These are phyloP conservation scores for Ornithoptera alexandrae DNA, from an alignment of 2,888 invertebrate genomes.

Conservation along the genomic window DNA sequence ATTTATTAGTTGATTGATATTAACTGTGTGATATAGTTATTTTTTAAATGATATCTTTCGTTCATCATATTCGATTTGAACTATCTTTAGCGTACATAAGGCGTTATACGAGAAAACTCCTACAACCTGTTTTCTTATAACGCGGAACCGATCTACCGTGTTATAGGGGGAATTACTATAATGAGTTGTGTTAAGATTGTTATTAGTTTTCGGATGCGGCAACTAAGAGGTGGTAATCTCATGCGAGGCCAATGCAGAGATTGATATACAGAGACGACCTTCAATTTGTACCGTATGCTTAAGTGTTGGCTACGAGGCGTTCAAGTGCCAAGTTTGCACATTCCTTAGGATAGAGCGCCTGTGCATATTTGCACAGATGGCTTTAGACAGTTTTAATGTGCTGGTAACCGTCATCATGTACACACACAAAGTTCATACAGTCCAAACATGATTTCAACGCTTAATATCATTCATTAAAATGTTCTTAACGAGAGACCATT, in stretches of 20 bases:
- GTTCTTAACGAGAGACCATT: too few relatives aligned
- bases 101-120: too few relatives aligned
- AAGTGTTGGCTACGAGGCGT: slow-evolving; percentile 2
- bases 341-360: background rate
- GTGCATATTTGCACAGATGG: slow-evolving; percentile 20
- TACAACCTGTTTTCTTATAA: too few relatives aligned
- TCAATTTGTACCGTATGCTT: slow-evolving; percentile 9
- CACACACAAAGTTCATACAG: background rate
- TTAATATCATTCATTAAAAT: too few relatives aligned
- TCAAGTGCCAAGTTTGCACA: background rate
- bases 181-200: background rate
- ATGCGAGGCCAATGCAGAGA: slow-evolving; percentile 18
- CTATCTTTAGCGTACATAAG: too few relatives aligned
- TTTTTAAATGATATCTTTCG: too few relatives aligned
- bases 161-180: background rate
- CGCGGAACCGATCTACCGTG: too few relatives aligned
- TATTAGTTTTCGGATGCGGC: slow-evolving; percentile 8
- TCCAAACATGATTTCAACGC: too few relatives aligned
- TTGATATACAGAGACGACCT: slow-evolving; percentile 7
- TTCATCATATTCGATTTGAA: too few relatives aligned
- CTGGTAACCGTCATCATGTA: background rate
- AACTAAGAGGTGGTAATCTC: slow-evolving; percentile 3
- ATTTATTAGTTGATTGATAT: too few relatives aligned
- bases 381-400: background rate
- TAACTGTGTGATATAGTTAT: too few relatives aligned